Conservation (phyloP, 2,797 vertebrate genomes). For the Myotis myotis region DNA sequence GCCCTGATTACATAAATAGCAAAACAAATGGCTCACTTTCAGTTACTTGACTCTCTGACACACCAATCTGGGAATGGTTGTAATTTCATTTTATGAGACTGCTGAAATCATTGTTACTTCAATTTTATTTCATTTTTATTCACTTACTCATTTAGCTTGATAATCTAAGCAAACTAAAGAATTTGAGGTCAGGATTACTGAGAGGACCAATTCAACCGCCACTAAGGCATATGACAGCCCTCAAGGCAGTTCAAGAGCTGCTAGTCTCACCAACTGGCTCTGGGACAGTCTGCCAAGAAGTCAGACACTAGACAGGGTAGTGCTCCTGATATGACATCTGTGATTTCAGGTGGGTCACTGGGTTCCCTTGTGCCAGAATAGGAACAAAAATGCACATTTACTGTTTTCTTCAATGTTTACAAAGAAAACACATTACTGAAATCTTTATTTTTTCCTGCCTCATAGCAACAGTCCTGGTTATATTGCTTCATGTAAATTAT, state of each 20-base stretch:
- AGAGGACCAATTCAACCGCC: conserved; percentile 73
- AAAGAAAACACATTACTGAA: neutral
- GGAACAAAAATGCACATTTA: accelerated
- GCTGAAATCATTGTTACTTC: neutral
- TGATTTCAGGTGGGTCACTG: conserved; percentile 49
- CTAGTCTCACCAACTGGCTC: conserved; percentile 64
- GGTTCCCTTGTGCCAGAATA: neutral
- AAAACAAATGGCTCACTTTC: neutral
- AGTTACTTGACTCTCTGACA: neutral
- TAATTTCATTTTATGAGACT: neutral
- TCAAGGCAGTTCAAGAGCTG: conserved; percentile 68
- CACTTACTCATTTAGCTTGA: neutral
- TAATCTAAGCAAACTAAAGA: neutral
- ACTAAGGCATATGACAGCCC: conserved; percentile 77
- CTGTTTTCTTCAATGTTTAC: neutral
- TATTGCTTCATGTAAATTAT: neutral
- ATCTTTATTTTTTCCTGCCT: neutral
- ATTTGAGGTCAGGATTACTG: conserved; percentile 61
- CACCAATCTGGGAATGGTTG: neutral
- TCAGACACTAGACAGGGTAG: neutral
- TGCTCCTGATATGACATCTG: conserved; percentile 44
- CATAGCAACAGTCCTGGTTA: neutral
- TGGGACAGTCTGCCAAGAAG: conserved; percentile 66
- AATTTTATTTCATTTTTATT: neutral
- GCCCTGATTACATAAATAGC: neutral